Base-by-base conservation (phyloP, 1,140 invertebrate genomes). In the Trichonephila inaurata region DNA sequence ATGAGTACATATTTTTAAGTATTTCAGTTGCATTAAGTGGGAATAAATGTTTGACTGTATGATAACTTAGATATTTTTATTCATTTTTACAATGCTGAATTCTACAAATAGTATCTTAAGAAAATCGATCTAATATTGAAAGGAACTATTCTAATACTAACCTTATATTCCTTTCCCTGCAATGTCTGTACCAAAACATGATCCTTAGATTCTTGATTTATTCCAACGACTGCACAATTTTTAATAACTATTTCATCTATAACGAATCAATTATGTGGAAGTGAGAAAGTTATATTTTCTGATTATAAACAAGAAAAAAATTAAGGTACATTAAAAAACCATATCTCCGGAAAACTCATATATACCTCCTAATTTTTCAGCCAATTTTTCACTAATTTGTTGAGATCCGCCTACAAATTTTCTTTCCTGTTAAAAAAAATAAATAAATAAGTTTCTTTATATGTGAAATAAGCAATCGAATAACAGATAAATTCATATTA, bases 331-430 rank as follows among this genome's bases (percentile, higher is more conserved):
- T 60, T 24, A 24, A 61, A 62, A 44, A 40, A 18, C 19, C 4
- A 28, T 51, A 58, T 12, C 16, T 10, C 4, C 1, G 7, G 21
- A 5, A 83, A 83, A 7, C 40, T 6, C 21, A 10, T 58, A 58
- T 16, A 44, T 95, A 94, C 91, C 89, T 77, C 95, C 95, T n/a
- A 96, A 86, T 28, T 91, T 94, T 69, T 95, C 94, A 1, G 95
- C 95, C 18, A 96, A 94, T 89, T 94, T 94, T 61, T 95, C 92
- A 94, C 95, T 95, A 8, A 96, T 95, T 89, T 96, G 96, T 86
- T 95, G 95, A 16, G 95, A 95, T 60, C 96, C 96, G 58, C 96
- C 96, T 44, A 95, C 92, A 85, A 96, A 95, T 94, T 96, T 96
- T 86, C 95, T 94, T 91, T 96, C 96, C 88, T 89, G 21, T 72